Evolutionary conservation across 2,888 invertebrate species (phyloP).

Genomic region (Lasioglossum marginatum): DNA sequence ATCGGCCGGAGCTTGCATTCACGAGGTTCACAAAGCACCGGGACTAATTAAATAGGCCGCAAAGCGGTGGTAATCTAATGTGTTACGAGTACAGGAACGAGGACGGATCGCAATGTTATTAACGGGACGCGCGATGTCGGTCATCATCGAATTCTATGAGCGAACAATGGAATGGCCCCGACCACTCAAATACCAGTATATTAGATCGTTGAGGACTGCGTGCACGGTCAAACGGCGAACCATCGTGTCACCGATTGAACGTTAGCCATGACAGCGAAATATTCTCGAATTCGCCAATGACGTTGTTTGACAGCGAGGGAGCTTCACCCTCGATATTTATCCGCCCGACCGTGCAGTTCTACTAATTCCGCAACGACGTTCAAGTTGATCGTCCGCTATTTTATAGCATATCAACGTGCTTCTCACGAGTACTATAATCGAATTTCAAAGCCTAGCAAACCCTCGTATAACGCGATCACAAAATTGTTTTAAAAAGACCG

Average conservation of each 20-base stretch:
- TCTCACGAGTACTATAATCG: neutral
- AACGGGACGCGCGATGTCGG: slow-evolving; percentile 37
- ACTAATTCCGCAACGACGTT: slow-evolving; percentile 20
- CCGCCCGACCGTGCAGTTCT: neutral
- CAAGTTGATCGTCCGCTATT: neutral
- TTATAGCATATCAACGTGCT: neutral
- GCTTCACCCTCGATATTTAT: slow-evolving; percentile 29
- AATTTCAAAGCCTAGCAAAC: neutral
- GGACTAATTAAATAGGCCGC: slow-evolving; percentile 73
- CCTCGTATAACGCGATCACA: neutral
- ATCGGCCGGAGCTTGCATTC: slow-evolving; percentile 32
- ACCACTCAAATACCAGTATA: slow-evolving; percentile 55
- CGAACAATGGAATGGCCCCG: slow-evolving; percentile 45
- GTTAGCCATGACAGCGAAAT: slow-evolving; percentile 53
- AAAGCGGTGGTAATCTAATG: slow-evolving; percentile 66
- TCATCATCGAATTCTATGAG: slow-evolving; percentile 11
- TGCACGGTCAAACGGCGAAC: slow-evolving; percentile 47
- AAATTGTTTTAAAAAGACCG: neutral
- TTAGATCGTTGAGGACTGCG: slow-evolving; percentile 45
- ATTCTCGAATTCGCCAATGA: slow-evolving; percentile 39
- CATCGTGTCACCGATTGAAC: slow-evolving; percentile 50
- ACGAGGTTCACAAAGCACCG: slow-evolving; percentile 59
- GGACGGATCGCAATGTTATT: slow-evolving; percentile 50
- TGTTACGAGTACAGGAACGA: slow-evolving; percentile 40
- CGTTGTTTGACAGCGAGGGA: slow-evolving; percentile 36